phyloP scores from a whole-genome alignment of 2,888 invertebrate species.

The Agonopterix arenella region DNA sequence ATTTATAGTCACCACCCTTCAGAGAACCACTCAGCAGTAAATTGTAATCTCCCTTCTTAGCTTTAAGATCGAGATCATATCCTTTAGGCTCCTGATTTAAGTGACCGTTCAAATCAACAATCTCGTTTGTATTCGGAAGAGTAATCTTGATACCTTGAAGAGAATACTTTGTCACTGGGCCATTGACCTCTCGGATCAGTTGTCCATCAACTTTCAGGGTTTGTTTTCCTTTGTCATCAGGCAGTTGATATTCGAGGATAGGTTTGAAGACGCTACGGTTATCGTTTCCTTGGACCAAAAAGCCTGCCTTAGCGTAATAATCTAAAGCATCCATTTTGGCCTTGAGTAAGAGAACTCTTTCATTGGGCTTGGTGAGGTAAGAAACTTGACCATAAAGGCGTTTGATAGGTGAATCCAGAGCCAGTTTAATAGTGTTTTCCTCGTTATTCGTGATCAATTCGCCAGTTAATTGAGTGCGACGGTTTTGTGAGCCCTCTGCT shows the following conservation, averaged over 20 bases:
- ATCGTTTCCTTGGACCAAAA: conserved; percentile 75
- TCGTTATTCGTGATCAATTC: conserved; percentile 70
- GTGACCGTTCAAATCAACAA: conserved; percentile 69
- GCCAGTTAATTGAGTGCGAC: conserved; percentile 77
- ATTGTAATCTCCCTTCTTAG: conserved; percentile 64
- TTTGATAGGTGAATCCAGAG: conserved; percentile 80
- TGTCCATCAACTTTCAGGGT: conserved; percentile 73
- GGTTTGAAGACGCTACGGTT: conserved; percentile 79
- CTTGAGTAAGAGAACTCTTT: conserved; percentile 76
- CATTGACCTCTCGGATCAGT: conserved; percentile 41
- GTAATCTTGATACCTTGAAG: conserved; percentile 75
- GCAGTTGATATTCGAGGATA: conserved; percentile 80
- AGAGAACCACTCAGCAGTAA: conserved; percentile 64
- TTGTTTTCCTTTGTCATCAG: conserved; percentile 63
- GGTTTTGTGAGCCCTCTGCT: conserved; percentile 69
- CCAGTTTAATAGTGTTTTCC: conserved; percentile 73
- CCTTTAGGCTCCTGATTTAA: conserved; percentile 48
- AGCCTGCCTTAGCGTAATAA: conserved; percentile 80
- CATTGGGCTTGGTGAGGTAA: conserved; percentile 74
- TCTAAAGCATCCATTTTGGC: conserved; percentile 75
- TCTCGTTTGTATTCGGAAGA: conserved; percentile 51
- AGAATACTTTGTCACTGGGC: conserved; percentile 66
- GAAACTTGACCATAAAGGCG: conserved; percentile 76
- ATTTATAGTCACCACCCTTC: conserved; percentile 52
- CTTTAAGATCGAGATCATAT: conserved; percentile 65